Base-by-base conservation (phyloP, 2,113 vertebrate species). In the Rattus rattus region DNA sequence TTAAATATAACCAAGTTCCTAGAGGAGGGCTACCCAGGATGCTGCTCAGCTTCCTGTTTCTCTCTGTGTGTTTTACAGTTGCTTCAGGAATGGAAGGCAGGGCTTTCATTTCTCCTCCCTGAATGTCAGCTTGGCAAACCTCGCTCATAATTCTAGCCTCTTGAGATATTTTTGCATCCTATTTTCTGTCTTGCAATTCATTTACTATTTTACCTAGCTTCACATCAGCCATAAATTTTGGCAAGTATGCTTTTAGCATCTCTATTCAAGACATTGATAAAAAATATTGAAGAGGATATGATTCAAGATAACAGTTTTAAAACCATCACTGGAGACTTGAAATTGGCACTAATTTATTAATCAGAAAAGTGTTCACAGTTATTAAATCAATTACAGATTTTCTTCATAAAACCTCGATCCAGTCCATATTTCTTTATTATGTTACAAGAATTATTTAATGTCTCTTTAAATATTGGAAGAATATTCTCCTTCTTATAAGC, bases 321-420 rank as follows among this genome's bases (percentile, higher is more conserved):
- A 75, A 12, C 61, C 33, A 49, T 94, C 90, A 72, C 47, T 10
- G 24, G 73, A 93, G 59, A 73, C 5, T 30, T 88, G 26, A 67
- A 13, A 96, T 72, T 39, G n/a, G 83, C 20, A 79, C 33, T 91
- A 79, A 96, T 65, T 94, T 88, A 75, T 94, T 96, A 80, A 91
- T 95, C 86, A 92, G 89, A 70, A 96, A 93, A 43, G 89, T 83
- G 80, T 56, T 96, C 95, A 88, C 36, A 91, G 85, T 96, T 96
- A 96, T 79, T 96, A 92, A 95, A 88, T 95, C 93, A 97, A 91
- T 97, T 92, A 96, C 77, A 95, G 81, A 89, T 65, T 94, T 90
- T 83, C 63, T 69, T 43, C 77, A 90, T 95, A 90, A 95, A 97
- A 76, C 67, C 59, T 89, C 77, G 92, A 91, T 91, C 30, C 67